Percentiles rank a stretch among this genome's conserved stretches.
These are phyloP conservation scores for Petrocephalus zakoni DNA, from an alignment of 2,113 vertebrate genomes.

Conservation along the genomic window DNA sequence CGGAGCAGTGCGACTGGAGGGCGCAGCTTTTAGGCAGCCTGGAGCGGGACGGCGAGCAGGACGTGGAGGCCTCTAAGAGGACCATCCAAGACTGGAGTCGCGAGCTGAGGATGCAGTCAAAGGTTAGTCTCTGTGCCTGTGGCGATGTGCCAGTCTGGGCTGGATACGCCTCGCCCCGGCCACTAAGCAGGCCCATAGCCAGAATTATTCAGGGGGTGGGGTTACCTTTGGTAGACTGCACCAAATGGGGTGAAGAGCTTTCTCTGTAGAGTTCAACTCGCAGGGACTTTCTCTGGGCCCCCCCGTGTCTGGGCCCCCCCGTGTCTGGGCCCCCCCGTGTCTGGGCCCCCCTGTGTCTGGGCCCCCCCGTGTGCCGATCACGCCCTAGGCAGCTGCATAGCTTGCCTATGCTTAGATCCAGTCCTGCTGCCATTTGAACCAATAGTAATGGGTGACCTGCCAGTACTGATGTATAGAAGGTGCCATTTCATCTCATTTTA, in stretches of 20 bases:
- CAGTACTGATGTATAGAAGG: not conserved
- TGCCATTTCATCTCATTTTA: not conserved
- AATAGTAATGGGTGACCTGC: not conserved
- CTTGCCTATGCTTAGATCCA: not conserved
- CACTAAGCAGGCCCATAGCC: not conserved
- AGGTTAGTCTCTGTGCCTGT: not conserved
- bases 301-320: no score
- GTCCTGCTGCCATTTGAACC: not conserved
- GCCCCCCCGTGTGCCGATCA: not conserved
- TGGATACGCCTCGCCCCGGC: not conserved
- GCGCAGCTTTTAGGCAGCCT: slow-evolving; percentile 49
- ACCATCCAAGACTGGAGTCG: slow-evolving; percentile 60
- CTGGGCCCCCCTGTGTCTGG: no score
- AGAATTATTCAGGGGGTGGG: not conserved
- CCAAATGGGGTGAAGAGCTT: not conserved
- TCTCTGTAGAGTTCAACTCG: not conserved
- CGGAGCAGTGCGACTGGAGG: slow-evolving; percentile 50
- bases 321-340: no score
- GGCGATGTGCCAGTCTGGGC: not conserved
- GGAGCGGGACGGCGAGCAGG: slow-evolving; percentile 48
- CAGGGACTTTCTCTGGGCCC: not conserved
- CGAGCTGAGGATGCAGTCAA: slow-evolving; percentile 36
- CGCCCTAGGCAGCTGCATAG: not conserved
- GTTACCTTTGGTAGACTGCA: not conserved
- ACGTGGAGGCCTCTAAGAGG: slow-evolving; percentile 53